phyloP scores from a whole-genome alignment of 1,140 invertebrate species.

The Bemisia tabaci region DNA sequence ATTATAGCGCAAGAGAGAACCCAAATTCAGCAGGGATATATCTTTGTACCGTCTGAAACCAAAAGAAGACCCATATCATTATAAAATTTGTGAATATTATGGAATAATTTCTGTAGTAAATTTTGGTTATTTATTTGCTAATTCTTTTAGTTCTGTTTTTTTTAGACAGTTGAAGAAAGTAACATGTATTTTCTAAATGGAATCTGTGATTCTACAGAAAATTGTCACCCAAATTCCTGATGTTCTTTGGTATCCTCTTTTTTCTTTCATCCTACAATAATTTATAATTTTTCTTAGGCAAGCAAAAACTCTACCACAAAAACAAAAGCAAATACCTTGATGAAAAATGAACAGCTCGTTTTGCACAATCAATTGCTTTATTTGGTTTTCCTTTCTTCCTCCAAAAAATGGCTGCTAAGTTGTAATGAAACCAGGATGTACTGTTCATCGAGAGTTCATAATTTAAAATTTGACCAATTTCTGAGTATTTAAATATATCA shows the following conservation, averaged over 20 bases:
- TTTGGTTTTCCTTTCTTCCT: constrained; percentile 59
- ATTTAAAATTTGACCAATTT: constrained; percentile 45
- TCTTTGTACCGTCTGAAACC: constrained; percentile 52
- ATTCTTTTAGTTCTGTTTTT: no score
- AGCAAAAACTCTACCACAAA: no score
- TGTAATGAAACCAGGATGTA: constrained; percentile 71
- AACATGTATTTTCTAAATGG: no score
- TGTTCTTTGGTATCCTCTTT: no score
- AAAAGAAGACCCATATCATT: constrained; percentile 13
- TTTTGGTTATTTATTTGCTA: no score
- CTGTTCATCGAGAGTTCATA: constrained; percentile 50
- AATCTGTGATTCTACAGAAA: no score
- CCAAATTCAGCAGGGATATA: constrained; percentile 63
- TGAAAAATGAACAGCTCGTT: constrained; percentile 60
- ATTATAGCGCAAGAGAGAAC: constrained; percentile 64
- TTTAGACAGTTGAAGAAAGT: no score
- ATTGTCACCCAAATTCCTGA: no score
- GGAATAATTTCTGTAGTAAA: not conserved
- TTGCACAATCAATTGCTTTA: constrained; percentile 65
- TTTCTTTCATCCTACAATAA: no score
- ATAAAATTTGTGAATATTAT: constrained; percentile 9
- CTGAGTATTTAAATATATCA: constrained; percentile 33
- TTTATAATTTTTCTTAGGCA: no score
- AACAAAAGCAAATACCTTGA: no score
- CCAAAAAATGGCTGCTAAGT: constrained; percentile 75